A percentile compares a stretch with the other conserved stretches of the same genome.
Evolutionary conservation across 2,888 invertebrate species (phyloP).

Genomic region (Zygogramma bicolorata): DNA sequence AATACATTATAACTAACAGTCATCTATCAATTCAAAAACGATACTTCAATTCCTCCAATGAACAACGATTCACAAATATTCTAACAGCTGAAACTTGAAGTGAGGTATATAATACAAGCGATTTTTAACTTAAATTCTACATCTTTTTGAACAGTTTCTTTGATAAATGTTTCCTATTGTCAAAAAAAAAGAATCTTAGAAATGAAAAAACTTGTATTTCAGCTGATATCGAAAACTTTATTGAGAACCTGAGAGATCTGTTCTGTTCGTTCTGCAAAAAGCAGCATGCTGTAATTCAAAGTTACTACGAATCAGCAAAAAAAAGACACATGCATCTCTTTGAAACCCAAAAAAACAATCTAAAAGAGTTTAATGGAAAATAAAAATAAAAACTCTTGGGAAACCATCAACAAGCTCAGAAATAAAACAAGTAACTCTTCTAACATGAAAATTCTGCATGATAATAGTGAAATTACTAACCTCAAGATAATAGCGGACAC

Average conservation of each 20-base stretch:
- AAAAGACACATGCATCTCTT: background rate
- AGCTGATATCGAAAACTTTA: background rate
- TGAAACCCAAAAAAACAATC: background rate
- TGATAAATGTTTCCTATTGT: background rate
- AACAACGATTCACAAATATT: background rate
- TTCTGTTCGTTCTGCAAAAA: background rate
- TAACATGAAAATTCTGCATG: too few species aligned
- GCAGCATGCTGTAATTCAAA: background rate
- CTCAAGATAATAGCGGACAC: background rate
- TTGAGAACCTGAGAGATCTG: constrained; percentile 1
- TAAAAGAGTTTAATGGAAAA: background rate
- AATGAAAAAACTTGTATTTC: background rate
- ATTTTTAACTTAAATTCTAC: background rate
- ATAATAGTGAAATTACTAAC: too few species aligned
- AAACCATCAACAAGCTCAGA: too few species aligned
- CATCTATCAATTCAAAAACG: background rate
- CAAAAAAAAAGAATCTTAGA: background rate
- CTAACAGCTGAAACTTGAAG: too few species aligned
- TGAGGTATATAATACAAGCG: background rate
- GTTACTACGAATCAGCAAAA: background rate
- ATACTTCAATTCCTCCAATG: background rate
- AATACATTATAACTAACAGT: too few species aligned
- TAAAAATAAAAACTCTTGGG: too few species aligned
- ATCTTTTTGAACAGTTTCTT: background rate
- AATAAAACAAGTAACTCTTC: too few species aligned